Evolutionary conservation across 2,797 vertebrate genomes (phyloP).

Genomic region (Crenuchus spilurus): DNA sequence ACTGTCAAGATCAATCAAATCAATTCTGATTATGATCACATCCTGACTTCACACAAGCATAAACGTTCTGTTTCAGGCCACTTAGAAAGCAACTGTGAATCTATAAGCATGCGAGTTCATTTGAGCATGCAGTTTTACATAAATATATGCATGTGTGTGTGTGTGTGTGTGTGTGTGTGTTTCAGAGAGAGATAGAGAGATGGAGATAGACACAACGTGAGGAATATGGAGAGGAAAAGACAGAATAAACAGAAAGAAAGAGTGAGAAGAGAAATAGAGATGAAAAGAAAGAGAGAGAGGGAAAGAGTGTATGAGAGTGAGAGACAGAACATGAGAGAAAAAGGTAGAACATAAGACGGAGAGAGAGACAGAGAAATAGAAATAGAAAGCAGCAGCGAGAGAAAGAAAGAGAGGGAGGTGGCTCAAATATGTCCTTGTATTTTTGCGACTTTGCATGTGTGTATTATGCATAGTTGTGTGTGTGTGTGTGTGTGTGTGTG

Average conservation of each 20-base stretch:
- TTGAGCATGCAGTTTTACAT: not conserved
- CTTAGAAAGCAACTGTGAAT: not conserved
- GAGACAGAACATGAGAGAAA: too few species aligned
- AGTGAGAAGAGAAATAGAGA: not conserved
- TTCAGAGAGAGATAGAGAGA: not conserved
- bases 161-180: constrained; percentile 16
- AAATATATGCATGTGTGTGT: not conserved
- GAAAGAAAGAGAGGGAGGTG: too few species aligned
- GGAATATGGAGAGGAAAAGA: too few species aligned
- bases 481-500: constrained; percentile 27
- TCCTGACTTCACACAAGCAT: not conserved
- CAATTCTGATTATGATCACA: not conserved
- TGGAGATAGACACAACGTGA: not conserved
- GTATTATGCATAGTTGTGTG: not conserved
- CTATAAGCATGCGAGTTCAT: constrained; percentile 9
- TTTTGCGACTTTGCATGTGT: not conserved
- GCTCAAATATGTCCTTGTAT: constrained; percentile 1
- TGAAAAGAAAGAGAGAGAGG: not conserved
- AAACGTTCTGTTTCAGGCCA: not conserved
- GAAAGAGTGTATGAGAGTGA: not conserved
- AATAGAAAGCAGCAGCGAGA: too few species aligned
- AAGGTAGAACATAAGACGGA: too few species aligned
- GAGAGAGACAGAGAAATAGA: not conserved
- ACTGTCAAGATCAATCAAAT: not conserved
- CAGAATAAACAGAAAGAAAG: too few species aligned